Evolutionary conservation across 2,113 vertebrate genomes (phyloP).

Genomic region (Cebus imitator): DNA sequence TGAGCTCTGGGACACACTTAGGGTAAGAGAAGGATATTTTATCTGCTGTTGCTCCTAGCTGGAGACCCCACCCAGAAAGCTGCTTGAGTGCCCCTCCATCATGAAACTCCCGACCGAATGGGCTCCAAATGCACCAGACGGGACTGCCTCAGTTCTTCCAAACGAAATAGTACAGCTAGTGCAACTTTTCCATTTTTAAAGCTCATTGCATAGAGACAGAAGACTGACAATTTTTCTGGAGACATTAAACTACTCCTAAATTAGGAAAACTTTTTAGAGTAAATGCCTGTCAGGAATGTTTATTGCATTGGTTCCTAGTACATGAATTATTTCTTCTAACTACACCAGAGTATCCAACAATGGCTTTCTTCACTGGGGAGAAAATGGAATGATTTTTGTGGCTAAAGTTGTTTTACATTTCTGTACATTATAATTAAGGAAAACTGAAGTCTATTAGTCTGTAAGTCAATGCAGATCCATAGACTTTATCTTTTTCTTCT

Average conservation of each 20-base stretch:
- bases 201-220: background rate
- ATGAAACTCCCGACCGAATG: background rate
- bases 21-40: background rate
- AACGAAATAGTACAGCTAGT: background rate
- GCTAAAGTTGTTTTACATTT: conserved; percentile 24
- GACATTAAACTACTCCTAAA: background rate
- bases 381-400: background rate
- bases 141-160: background rate
- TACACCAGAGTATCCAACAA: background rate
- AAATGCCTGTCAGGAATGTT: background rate
- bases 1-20: background rate
- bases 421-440: background rate
- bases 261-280: background rate
- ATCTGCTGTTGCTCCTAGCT: background rate
- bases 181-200: background rate
- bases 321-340: background rate
- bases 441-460: background rate
- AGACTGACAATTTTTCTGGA: background rate
- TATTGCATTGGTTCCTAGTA: background rate
- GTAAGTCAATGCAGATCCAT: background rate
- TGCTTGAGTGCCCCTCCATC: background rate
- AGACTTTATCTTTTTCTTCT: background rate
- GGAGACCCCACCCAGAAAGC: background rate
- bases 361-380: background rate
- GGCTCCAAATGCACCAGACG: background rate